Percentiles rank a stretch among this genome's conserved stretches.
Evolutionary conservation across 2,888 invertebrate genomes (phyloP).

Genomic region (Caenorhabditis angaria): DNA sequence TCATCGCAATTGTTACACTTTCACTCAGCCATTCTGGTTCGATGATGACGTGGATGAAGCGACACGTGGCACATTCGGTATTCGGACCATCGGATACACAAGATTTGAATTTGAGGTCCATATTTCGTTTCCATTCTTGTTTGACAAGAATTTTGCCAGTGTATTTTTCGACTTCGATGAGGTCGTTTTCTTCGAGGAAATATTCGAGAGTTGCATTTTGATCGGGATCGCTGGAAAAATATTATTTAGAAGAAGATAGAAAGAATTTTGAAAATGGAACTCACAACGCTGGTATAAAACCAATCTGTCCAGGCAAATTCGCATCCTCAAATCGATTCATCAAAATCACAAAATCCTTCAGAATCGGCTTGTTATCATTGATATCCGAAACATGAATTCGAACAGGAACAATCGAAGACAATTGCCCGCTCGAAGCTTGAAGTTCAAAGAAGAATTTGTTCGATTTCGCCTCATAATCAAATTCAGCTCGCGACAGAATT

Average conservation of each 20-base stretch:
- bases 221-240: constrained; percentile 66
- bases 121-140: constrained; percentile 58
- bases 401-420: constrained; percentile 68
- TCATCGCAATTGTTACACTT: constrained; percentile 58
- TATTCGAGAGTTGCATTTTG: constrained; percentile 70
- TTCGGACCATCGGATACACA: constrained; percentile 71
- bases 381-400: constrained; percentile 69
- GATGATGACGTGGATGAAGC: constrained; percentile 58
- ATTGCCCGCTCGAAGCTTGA: constrained; percentile 77
- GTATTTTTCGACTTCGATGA: constrained; percentile 60
- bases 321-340: constrained; percentile 56
- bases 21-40: constrained; percentile 56
- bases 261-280: constrained; percentile 18
- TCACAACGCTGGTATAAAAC: constrained; percentile 68
- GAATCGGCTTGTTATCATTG: constrained; percentile 90
- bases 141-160: constrained; percentile 61
- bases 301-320: constrained; percentile 47
- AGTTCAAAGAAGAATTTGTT: constrained; percentile 89
- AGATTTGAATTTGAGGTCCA: constrained; percentile 59
- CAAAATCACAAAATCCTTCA: constrained; percentile 90
- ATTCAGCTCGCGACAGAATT: constrained; percentile 87
- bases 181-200: constrained; percentile 63
- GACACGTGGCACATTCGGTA: constrained; percentile 63
- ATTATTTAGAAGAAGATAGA: neutral
- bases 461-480: constrained; percentile 91